Percentiles rank a stretch among this genome's conserved stretches.
These are phyloP conservation scores for Pachycephus smyrnensis DNA, from an alignment of 2,888 invertebrate species.

Conservation along the genomic window DNA sequence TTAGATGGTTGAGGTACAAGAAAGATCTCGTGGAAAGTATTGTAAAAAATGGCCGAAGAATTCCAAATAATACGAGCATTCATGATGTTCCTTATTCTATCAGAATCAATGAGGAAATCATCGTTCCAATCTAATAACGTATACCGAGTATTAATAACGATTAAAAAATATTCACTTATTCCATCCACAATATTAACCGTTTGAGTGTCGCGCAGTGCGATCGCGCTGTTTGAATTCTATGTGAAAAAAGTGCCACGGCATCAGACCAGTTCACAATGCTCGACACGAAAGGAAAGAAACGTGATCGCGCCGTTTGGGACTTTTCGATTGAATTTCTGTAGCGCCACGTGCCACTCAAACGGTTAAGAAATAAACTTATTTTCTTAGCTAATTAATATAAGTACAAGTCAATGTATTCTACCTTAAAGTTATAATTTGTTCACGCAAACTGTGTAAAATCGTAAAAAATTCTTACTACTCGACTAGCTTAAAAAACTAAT, in stretches of 20 bases:
- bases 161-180: background rate
- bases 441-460: background rate
- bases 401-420: background rate
- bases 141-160: background rate
- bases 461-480: background rate
- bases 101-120: conserved; percentile 71
- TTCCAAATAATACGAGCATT: conserved; percentile 71
- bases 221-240: too few relatives aligned
- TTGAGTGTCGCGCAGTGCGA: too few relatives aligned
- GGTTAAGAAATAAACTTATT: background rate
- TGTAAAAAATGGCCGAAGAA: conserved; percentile 66
- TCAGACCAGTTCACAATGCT: too few relatives aligned
- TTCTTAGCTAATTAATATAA: background rate
- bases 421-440: background rate
- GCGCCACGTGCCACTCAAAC: too few relatives aligned
- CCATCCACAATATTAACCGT: background rate
- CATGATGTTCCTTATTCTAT: conserved; percentile 77
- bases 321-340: too few relatives aligned
- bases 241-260: too few relatives aligned
- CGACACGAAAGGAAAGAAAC: too few relatives aligned
- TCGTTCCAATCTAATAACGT: conserved; percentile 28
- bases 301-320: too few relatives aligned
- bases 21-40: conserved; percentile 69
- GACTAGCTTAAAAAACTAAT: background rate
- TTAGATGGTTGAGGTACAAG: conserved; percentile 71